phyloP scores from a whole-genome alignment of 2,113 vertebrate genomes.

The Nycticryphes semicollaris region DNA sequence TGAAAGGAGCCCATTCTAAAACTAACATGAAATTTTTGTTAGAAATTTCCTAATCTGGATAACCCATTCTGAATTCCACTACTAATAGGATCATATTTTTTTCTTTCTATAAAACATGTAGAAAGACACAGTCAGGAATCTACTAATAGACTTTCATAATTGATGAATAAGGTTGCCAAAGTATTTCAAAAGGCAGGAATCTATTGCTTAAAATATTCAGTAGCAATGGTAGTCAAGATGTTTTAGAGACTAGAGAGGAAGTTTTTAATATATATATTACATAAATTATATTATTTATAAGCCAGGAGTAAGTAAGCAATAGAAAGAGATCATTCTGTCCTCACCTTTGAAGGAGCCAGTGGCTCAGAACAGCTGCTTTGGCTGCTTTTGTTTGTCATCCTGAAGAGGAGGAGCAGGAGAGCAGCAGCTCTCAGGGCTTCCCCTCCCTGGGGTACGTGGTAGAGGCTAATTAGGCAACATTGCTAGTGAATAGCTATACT shows the following conservation, averaged over 20 bases:
- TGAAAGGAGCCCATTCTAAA: not conserved
- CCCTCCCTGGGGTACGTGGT: conserved; percentile 8
- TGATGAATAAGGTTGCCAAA: not conserved
- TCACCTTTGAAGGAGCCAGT: not conserved
- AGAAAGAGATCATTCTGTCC: not conserved
- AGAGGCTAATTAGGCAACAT: conserved; percentile 5
- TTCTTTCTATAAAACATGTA: not conserved
- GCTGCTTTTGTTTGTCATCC: not conserved
- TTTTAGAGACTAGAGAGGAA: not conserved
- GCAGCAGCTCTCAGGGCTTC: not conserved
- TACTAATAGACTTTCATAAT: not conserved
- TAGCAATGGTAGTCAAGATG: not conserved
- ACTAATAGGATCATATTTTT: not conserved
- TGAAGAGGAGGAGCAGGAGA: not conserved
- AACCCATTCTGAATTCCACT: not conserved
- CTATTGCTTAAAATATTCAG: not conserved
- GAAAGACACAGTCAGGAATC: not conserved
- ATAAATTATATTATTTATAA: not conserved
- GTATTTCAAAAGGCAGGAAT: not conserved
- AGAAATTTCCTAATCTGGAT: not conserved
- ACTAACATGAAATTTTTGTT: not conserved
- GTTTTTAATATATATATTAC: not conserved
- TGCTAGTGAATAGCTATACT: not conserved
- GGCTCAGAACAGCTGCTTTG: conserved; percentile 2
- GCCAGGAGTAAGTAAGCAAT: not conserved